Conservation (phyloP, 2,888 invertebrate species). For the Megastigmus dorsalis region DNA sequence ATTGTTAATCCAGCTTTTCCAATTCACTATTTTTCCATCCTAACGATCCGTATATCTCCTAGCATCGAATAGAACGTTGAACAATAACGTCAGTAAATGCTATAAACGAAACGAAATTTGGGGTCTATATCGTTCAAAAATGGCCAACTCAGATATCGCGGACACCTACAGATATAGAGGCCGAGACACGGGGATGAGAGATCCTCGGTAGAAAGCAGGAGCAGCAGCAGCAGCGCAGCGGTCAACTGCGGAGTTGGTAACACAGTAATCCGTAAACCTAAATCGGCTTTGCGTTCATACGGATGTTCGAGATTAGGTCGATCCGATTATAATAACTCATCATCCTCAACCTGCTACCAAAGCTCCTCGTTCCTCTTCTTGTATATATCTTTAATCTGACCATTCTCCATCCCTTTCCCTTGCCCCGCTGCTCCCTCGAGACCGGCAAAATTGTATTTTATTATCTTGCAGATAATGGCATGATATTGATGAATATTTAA, state of each 20-base stretch:
- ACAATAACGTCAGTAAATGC: no score
- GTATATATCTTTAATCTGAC: constrained; percentile 5
- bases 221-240: background rate
- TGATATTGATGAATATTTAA: no score
- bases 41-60: no score
- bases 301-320: constrained; percentile 64
- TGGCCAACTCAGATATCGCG: constrained; percentile 8
- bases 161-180: no score
- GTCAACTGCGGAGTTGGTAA: constrained; percentile 37
- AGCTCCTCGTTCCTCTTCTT: constrained; percentile 24
- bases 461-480: no score
- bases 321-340: constrained; percentile 69
- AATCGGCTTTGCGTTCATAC: constrained; percentile 62
- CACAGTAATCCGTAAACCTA: constrained; percentile 53
- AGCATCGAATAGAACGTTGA: no score
- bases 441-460: background rate
- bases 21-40: no score
- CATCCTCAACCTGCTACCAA: constrained; percentile 44
- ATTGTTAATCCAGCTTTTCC: no score
- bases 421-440: no score
- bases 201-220: background rate
- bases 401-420: background rate
- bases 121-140: no score
- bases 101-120: no score
- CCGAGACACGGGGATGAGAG: background rate